Evolutionary conservation across 1,140 invertebrate species (phyloP).

Genomic region (Ganaspis sp.): DNA sequence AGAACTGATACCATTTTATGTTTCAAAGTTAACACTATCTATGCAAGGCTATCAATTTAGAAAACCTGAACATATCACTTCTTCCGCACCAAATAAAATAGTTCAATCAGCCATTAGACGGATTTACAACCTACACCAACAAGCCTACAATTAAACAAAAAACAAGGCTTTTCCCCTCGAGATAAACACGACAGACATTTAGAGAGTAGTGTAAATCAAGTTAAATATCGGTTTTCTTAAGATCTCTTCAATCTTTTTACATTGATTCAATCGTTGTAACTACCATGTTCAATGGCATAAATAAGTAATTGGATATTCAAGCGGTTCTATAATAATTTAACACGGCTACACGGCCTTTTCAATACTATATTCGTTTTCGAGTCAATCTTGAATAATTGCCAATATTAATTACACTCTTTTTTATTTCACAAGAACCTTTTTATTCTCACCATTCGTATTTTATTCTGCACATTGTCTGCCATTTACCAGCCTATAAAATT

Average conservation of each 20-base stretch:
- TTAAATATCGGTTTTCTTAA: slow-evolving; percentile 11
- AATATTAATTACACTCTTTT: background rate
- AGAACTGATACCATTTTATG: background rate
- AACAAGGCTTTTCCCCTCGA: slow-evolving; percentile 1
- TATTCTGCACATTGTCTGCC: background rate
- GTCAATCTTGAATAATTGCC: background rate
- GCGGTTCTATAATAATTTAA: slow-evolving; percentile 2
- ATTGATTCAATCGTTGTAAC: background rate
- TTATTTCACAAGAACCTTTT: too few species aligned
- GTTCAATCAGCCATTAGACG: slow-evolving; percentile 12
- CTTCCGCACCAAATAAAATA: slow-evolving; percentile 8
- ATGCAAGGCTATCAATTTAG: background rate
- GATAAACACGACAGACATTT: slow-evolving; percentile 14
- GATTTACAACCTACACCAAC: slow-evolving; percentile 15
- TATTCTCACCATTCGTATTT: background rate
- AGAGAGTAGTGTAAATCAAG: slow-evolving; percentile 12
- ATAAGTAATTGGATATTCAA: slow-evolving; percentile 30
- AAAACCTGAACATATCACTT: slow-evolving; percentile 24
- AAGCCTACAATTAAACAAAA: slow-evolving; percentile 21
- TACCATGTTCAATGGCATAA: background rate
- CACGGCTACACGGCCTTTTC: background rate
- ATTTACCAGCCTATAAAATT: background rate
- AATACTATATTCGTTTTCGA: background rate
- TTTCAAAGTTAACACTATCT: background rate
- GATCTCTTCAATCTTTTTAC: slow-evolving; percentile 15